These are phyloP conservation scores for Lasiommata megera DNA, from an alignment of 2,888 invertebrate species.

Conservation along the genomic window DNA sequence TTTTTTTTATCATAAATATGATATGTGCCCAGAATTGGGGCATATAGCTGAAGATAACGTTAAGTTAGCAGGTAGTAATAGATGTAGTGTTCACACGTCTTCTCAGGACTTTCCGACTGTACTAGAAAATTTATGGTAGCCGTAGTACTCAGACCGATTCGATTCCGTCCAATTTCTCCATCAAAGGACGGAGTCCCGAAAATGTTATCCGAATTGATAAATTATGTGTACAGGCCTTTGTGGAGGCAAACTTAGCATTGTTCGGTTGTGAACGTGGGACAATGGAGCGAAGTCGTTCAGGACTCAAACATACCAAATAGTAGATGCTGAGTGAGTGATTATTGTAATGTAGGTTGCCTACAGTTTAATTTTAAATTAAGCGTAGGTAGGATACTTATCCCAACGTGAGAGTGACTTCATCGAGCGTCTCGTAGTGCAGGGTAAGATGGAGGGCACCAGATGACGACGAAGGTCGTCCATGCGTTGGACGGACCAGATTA, in stretches of 20 bases:
- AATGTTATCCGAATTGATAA: slow-evolving; percentile 26
- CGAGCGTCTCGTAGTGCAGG: no score
- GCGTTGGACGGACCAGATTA: no score
- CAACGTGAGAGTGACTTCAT: no score
- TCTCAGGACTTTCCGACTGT: background rate
- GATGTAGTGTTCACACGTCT: no score
- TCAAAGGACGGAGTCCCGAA: slow-evolving; percentile 20
- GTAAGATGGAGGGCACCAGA: no score
- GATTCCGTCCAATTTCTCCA: slow-evolving; percentile 22
- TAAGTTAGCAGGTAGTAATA: no score
- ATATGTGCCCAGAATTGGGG: no score
- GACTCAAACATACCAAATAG: background rate
- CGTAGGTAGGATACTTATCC: no score
- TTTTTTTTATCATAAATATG: no score
- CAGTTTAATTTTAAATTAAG: no score
- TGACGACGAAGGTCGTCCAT: no score
- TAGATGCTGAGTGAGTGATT: background rate
- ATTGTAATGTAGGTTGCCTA: background rate
- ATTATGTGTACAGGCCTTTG: slow-evolving; percentile 20
- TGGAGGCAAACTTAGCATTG: slow-evolving; percentile 15
- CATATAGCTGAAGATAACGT: no score
- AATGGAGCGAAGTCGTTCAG: slow-evolving; percentile 14
- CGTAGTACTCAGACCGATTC: slow-evolving; percentile 8
- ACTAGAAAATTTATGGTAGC: background rate
- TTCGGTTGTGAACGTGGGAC: slow-evolving; percentile 12